Percentiles rank a stretch among this genome's conserved stretches.
Conservation (phyloP, 2,888 invertebrate species). For the Mantis religiosa region DNA sequence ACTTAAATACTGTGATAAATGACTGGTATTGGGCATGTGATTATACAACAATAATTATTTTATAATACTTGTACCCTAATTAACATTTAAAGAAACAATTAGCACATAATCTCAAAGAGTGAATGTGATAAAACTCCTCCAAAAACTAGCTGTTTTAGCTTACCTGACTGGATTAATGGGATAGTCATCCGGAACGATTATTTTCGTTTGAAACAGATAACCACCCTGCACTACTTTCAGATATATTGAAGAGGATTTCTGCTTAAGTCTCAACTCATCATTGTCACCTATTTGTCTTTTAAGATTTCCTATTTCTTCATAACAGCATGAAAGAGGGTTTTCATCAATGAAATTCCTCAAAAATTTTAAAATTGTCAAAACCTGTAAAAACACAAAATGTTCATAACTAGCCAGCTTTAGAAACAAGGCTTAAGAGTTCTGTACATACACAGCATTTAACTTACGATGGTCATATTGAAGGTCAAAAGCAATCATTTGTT, state of each 20-base stretch:
- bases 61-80: too few species aligned
- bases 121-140: too few species aligned
- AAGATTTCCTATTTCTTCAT: constrained; percentile 62
- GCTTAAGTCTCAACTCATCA: constrained; percentile 62
- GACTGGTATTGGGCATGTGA: too few species aligned
- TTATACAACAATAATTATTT: too few species aligned
- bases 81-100: too few species aligned
- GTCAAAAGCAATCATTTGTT: too few species aligned
- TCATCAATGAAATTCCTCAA: constrained; percentile 61
- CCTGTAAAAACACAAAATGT: constrained; percentile 39
- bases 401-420: too few species aligned
- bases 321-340: constrained; percentile 67
- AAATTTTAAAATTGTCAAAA: constrained; percentile 57
- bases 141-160: constrained; percentile 27
- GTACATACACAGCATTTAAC: too few species aligned
- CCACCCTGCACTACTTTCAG: constrained; percentile 54
- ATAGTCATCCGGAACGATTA: constrained; percentile 61
- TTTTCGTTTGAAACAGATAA: constrained; percentile 58
- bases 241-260: constrained; percentile 58
- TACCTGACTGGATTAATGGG: constrained; percentile 53
- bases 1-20: too few species aligned
- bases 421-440: too few species aligned
- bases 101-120: too few species aligned
- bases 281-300: constrained; percentile 49
- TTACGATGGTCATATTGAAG: too few species aligned